Conservation (phyloP, 2,888 invertebrate genomes). For the Drosophila mettleri region DNA sequence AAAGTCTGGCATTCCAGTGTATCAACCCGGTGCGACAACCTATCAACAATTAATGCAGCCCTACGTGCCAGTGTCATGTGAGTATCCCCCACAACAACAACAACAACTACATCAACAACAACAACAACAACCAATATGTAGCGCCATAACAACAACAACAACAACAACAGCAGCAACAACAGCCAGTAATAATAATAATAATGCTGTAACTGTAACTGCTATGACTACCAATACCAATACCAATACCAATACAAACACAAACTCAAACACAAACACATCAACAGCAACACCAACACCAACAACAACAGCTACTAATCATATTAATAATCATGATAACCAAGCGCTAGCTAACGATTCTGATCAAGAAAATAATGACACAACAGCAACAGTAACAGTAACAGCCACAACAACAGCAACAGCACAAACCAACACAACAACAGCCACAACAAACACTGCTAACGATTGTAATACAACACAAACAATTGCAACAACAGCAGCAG, state of each 20-base stretch:
- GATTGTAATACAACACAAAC: constrained; percentile 76
- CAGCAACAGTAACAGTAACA: constrained; percentile 33
- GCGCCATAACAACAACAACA: constrained; percentile 77
- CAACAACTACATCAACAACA: constrained; percentile 64
- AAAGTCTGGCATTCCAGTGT: constrained; percentile 98
- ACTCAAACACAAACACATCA: constrained; percentile 27
- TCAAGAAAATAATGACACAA: constrained; percentile 44
- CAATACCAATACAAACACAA: constrained; percentile 58
- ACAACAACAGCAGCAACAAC: constrained; percentile 74
- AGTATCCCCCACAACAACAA: constrained; percentile 88
- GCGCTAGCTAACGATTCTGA: constrained; percentile 46
- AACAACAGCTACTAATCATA: constrained; percentile 62
- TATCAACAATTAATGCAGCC: constrained; percentile 98
- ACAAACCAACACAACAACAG: constrained; percentile 46
- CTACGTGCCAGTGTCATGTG: constrained; percentile 99
- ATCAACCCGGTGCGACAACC: constrained; percentile 95
- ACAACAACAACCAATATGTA: constrained; percentile 67
- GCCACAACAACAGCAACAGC: constrained; percentile 44
- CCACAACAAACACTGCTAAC: constrained; percentile 44
- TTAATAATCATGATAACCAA: constrained; percentile 49
- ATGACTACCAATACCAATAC: constrained; percentile 56
- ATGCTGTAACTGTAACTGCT: constrained; percentile 60
- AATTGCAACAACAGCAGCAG: constrained; percentile 57
- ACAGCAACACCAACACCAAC: constrained; percentile 7
- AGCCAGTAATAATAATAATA: constrained; percentile 67